Base-by-base conservation (phyloP, 2,113 vertebrate species). In the Saiga tatarica region DNA sequence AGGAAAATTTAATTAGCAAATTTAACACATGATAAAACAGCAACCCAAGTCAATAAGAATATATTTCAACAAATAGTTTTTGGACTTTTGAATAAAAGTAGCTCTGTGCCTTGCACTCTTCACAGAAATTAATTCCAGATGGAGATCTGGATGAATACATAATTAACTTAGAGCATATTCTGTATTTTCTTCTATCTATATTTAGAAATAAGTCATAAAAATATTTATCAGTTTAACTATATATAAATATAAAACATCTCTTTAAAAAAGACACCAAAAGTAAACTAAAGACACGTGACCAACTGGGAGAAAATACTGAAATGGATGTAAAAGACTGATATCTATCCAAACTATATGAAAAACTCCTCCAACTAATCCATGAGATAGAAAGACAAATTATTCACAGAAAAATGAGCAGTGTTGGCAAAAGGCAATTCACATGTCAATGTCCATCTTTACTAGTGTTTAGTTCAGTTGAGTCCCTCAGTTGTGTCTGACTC, bases 181-280 rank as follows among this genome's bases (percentile, higher is more conserved):
- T n/a, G n/a, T n/a, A n/a, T n/a, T n/a, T n/a, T n/a, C n/a, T n/a
- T n/a, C 83, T 83, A 30, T 89, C 86, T 71, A 15, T 71, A 17
- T 57, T 60, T 92, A 95, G 26, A 53, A 87, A 95, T 55, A 39
- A 67, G 36, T 92, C 59, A 92, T 64, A 57, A 90, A 94, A 89
- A 81, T 53, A 89, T 33, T 81, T 74, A 79, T 50, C 60, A 91
- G 64, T 45, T 74, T 96, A 33, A 84, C 52, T 59, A 50, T 60
- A 53, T 53, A 74, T 76, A 94, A 55, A 93, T 57, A 84, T 59
- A 50, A 94, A 97, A 74, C 13, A 62, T 50, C 42, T 94, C 17
- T 79, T 60, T 53, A 55, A 47, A 62, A 90, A 71, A 67, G 50
- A 83, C 30, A 53, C 2, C 5, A 15, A 47, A 94, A 59, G 42